Conservation (phyloP, 2,888 invertebrate species). For the Tribolium freemani region DNA sequence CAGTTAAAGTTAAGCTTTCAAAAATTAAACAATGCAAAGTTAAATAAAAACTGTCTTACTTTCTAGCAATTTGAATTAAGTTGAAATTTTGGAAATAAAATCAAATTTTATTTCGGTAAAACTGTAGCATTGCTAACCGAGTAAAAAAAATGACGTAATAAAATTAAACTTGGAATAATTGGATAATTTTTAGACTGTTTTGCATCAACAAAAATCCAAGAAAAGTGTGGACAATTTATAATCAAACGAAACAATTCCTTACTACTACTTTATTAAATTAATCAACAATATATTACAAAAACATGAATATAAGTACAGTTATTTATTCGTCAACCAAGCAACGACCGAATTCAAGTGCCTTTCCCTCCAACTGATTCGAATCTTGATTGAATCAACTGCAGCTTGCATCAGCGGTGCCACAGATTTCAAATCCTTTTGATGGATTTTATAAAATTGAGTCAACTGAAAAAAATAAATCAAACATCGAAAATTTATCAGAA, state of each 20-base stretch:
- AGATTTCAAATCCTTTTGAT: slow-evolving; percentile 60
- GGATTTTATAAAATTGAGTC: slow-evolving; percentile 62
- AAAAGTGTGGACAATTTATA: too few species aligned
- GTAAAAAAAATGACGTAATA: too few species aligned
- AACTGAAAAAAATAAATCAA: slow-evolving; percentile 57
- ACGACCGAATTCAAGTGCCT: slow-evolving; percentile 60
- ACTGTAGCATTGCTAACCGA: too few species aligned
- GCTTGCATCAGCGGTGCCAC: slow-evolving; percentile 61
- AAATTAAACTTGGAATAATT: too few species aligned
- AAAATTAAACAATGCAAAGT: too few species aligned
- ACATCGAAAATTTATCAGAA: background rate
- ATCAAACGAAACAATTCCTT: background rate
- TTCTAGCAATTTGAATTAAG: too few species aligned
- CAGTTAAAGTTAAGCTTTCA: too few species aligned
- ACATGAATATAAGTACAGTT: background rate
- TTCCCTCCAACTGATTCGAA: slow-evolving; percentile 62
- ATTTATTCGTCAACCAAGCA: slow-evolving; percentile 55
- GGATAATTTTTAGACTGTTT: too few species aligned
- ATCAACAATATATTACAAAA: background rate
- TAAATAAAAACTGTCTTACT: too few species aligned
- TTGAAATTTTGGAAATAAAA: too few species aligned
- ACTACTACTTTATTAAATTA: slow-evolving; percentile 5
- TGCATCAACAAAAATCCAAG: too few species aligned
- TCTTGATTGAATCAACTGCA: slow-evolving; percentile 64
- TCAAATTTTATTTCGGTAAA: too few species aligned